Evolutionary conservation across 2,113 vertebrate species (phyloP), one percentile per base, ranked within the genome.

Genomic region (Aspiorhynchus laticeps): DNA sequence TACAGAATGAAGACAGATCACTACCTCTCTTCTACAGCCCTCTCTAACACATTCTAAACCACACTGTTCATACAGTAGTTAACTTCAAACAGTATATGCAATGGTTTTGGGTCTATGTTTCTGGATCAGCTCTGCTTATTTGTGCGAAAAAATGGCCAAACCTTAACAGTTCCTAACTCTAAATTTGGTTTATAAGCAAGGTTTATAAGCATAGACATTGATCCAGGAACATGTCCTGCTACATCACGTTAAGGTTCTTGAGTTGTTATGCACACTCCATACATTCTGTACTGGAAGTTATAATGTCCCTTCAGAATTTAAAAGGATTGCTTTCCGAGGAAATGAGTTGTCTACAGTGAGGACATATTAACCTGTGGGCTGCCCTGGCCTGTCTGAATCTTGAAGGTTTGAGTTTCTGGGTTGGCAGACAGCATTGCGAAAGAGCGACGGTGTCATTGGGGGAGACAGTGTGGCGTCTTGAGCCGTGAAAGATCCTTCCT

Each of bases 321-420:
- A 26, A 11, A 76, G 14, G 0, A 48, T 31, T 21, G 26, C 15
- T 76, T 46, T 17, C 5, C 4, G 51, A 53, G 14, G 4, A 56
- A 53, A 19, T 33, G 7, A 53, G 12, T 31, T 78, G 46, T 77
- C 75, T 28, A 51, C n/a, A 48, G 6, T 10, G 8, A 78, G 28
- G 48, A 33, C 21, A 69, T 69, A 33, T 69, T 33, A 33, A 69
- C 28, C 17, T 79, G 48, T 78, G 19, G 19, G 5, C 19, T 79
- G 19, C 51, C n/a, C 46, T 19, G 17, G 48, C 46, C 28, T 78
- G 46, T 53, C 28, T 79, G 28, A 79, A 59, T 79, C 31, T 59
- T 79, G 31, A 79, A 56, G 76, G 76, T 79, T 79, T 33, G 48
- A 59, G 77, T 79, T 79, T 59, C 77, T 33, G 51, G 33, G 77